Conservation (phyloP, 64 coral and sea anemone species). For the Actinia tenebrosa region DNA sequence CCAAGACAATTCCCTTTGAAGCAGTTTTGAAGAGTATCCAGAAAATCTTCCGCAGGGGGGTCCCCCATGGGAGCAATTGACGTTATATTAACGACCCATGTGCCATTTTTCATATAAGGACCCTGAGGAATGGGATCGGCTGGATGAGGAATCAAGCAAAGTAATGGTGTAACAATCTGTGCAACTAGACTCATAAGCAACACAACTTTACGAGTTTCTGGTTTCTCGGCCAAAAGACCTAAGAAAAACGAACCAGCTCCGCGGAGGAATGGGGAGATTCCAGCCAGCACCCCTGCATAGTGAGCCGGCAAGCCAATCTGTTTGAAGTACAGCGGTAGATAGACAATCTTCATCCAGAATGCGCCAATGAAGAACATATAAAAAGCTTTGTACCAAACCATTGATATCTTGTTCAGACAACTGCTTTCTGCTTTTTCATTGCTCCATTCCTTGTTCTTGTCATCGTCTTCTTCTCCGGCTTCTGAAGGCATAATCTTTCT, state of each 20-base stretch:
- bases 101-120: background rate
- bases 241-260: conserved; percentile 25
- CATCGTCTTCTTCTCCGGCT: background rate
- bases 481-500: background rate
- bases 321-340: conserved; percentile 35
- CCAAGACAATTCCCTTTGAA: conserved; percentile 14
- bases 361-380: conserved; percentile 30
- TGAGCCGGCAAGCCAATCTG: conserved; percentile 32
- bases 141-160: conserved; percentile 25
- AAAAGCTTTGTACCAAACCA: conserved; percentile 34
- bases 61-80: background rate
- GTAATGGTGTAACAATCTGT: conserved; percentile 10
- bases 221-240: conserved; percentile 18
- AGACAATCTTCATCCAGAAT: conserved; percentile 13
- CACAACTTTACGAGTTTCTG: conserved; percentile 24
- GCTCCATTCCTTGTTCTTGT: too few species aligned
- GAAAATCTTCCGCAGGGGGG: conserved; percentile 1
- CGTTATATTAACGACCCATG: background rate
- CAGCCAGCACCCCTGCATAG: conserved; percentile 27
- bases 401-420: background rate
- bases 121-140: background rate
- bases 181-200: conserved; percentile 22
- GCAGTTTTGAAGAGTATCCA: conserved; percentile 1
- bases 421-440: background rate
- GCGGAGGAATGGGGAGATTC: conserved; percentile 25